Evolutionary conservation across 2,888 invertebrate genomes (phyloP).

Genomic region (Reticulitermes lucifugus): DNA sequence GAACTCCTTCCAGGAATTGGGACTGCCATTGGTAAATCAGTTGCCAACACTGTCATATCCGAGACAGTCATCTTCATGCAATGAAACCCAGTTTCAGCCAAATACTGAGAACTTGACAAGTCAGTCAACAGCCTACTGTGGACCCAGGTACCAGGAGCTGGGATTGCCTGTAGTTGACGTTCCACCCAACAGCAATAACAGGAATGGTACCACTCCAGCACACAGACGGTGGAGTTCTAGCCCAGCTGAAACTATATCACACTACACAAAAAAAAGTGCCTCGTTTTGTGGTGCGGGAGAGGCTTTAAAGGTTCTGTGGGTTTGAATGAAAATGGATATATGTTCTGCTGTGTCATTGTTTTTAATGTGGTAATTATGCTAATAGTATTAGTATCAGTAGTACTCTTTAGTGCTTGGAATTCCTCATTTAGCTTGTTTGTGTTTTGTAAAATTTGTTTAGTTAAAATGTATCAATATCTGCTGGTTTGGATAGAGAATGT

Average conservation of each 20-base stretch:
- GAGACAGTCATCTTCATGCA: background rate
- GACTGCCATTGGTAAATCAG: slow-evolving; percentile 67
- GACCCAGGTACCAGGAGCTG: slow-evolving; percentile 38
- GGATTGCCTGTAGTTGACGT: slow-evolving; percentile 44
- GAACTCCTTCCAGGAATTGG: slow-evolving; percentile 86
- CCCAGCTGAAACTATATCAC: slow-evolving; percentile 36
- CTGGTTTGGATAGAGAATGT: too few species aligned
- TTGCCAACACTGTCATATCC: slow-evolving; percentile 14
- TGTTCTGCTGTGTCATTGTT: background rate
- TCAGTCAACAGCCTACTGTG: background rate
- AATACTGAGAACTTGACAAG: background rate
- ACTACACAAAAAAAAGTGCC: slow-evolving; percentile 10
- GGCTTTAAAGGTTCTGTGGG: slow-evolving; percentile 46
- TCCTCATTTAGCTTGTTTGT: too few species aligned
- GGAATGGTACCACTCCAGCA: background rate
- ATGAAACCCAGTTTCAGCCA: background rate
- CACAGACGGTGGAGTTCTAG: slow-evolving; percentile 52
- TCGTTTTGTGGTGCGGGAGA: slow-evolving; percentile 38
- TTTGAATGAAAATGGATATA: slow-evolving; percentile 27
- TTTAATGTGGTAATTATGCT: background rate
- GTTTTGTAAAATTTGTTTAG: too few species aligned
- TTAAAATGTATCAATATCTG: too few species aligned
- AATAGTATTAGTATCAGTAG: too few species aligned
- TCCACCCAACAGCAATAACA: background rate
- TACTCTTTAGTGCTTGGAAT: too few species aligned